A percentile compares a stretch with the other conserved stretches of the same genome.
phyloP scores from a whole-genome alignment of 2,797 vertebrate species.

The Tapirus indicus region DNA sequence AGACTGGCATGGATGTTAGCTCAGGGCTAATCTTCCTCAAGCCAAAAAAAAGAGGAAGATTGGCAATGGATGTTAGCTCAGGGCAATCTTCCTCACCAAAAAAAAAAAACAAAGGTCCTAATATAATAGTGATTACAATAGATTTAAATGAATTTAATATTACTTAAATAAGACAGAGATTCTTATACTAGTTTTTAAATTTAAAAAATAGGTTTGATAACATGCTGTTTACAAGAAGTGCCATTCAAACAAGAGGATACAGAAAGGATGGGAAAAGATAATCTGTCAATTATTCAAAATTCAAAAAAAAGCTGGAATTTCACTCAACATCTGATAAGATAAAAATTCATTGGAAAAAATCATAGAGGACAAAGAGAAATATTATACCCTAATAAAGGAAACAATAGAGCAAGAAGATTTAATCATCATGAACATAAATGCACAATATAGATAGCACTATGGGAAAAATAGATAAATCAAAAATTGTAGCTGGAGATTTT shows the following conservation, averaged over 20 bases:
- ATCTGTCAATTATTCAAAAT: constrained; percentile 7
- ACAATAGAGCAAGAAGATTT: neutral
- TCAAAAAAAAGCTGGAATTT: neutral
- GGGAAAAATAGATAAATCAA: neutral
- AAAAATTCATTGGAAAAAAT: neutral
- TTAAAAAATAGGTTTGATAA: neutral
- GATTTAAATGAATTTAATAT: neutral
- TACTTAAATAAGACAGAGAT: constrained; percentile 17
- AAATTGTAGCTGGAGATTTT: neutral
- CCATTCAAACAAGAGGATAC: neutral
- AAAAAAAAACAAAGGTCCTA: neutral
- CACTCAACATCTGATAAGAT: neutral
- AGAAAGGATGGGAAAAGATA: neutral
- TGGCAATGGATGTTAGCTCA: too few relatives aligned
- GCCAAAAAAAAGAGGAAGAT: too few relatives aligned
- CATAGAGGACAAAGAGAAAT: neutral
- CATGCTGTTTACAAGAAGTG: neutral
- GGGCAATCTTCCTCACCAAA: too few relatives aligned
- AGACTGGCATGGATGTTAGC: too few relatives aligned
- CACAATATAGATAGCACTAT: neutral
- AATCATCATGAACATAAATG: neutral
- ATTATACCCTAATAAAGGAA: neutral
- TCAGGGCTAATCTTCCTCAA: too few relatives aligned
- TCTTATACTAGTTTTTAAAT: neutral
- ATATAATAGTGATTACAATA: neutral